Evolutionary conservation across 2,888 invertebrate species (phyloP).

Genomic region (Leptopterna dolabrata): DNA sequence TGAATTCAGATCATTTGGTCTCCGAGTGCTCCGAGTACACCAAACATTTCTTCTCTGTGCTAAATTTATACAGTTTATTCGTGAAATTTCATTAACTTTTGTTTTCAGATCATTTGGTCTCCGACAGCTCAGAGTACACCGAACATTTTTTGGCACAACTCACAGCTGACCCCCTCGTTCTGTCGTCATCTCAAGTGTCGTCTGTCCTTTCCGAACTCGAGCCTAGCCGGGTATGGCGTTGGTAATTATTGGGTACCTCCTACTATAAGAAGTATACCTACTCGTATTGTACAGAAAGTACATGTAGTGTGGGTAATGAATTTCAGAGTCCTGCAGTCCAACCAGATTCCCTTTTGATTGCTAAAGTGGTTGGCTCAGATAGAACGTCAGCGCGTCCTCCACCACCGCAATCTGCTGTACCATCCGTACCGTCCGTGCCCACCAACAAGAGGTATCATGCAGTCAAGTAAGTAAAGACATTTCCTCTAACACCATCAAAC

Average conservation of each 20-base stretch:
- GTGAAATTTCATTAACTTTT: not conserved
- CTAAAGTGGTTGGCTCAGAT: not conserved
- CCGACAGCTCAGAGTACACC: conserved; percentile 51
- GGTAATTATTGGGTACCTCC: not conserved
- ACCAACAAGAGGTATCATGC: conserved; percentile 32
- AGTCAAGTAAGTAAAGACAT: conserved; percentile 31
- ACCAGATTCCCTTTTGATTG: not conserved
- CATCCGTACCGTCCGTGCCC: not conserved
- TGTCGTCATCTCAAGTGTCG: conserved; percentile 57
- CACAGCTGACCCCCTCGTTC: conserved; percentile 43
- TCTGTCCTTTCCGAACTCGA: conserved; percentile 59
- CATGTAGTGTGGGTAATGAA: not conserved
- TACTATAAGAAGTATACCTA: not conserved
- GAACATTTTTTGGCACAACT: conserved; percentile 58
- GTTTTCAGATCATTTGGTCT: conserved; percentile 36
- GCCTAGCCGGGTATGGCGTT: conserved; percentile 9
- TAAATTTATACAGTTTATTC: too few relatives aligned
- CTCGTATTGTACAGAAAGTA: not conserved
- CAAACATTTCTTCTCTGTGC: too few relatives aligned
- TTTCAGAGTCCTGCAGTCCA: not conserved
- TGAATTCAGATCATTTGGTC: too few relatives aligned
- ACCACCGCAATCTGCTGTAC: not conserved
- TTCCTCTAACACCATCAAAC: too few relatives aligned
- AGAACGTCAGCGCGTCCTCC: not conserved
- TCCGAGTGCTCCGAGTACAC: too few relatives aligned